Base-by-base conservation (phyloP, 2,113 vertebrate species). In the Semnornis frantzii region DNA sequence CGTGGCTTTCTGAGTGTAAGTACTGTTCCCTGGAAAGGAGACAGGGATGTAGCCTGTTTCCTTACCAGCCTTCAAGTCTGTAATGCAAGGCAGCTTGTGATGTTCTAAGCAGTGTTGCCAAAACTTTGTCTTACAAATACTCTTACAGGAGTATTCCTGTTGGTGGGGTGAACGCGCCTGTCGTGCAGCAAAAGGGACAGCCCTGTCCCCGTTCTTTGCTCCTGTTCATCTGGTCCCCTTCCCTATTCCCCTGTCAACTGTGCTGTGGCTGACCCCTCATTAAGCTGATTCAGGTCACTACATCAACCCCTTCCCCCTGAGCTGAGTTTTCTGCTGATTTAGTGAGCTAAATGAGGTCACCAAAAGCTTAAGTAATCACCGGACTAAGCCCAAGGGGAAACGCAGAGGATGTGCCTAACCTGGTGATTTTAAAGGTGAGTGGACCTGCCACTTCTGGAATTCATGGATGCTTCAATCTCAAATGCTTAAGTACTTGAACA, bases 241-340 rank as follows among this genome's bases (percentile, higher is more conserved):
- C 17, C n/a, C 10, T 0, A 0, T 3, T 69, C 7, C 31, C 18
- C 3, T 31, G 18, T 85, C 55, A 55, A 52, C 27, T 76, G 74
- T 42, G 23, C 14, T 85, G 13, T 1, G 4, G 8, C 15, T 87
- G 50, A 64, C 23, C 27, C 31, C 57, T 86, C 16, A 42, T 55
- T 74, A 66, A 85, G 21, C 52, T 58, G 59, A 85, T 89, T 74
- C 21, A 84, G 42, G 63, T 92, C 33, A 15, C 79, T 85, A 19
- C 34, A 59, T 66, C 46, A 74, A 37, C 23, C 30, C 3, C 31
- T 3, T 15, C 12, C 3, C 3, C 21, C 4, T 3, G 7, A 52
- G 54, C 44, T 72, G 37, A 72, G 8, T 81, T 62, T 88, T 86
- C 33, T 75, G 71, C 55, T 76, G 39, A 50, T 85, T 46, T 66